Evolutionary conservation across 1,140 invertebrate species (phyloP).

Genomic region (Vanessa atalanta): DNA sequence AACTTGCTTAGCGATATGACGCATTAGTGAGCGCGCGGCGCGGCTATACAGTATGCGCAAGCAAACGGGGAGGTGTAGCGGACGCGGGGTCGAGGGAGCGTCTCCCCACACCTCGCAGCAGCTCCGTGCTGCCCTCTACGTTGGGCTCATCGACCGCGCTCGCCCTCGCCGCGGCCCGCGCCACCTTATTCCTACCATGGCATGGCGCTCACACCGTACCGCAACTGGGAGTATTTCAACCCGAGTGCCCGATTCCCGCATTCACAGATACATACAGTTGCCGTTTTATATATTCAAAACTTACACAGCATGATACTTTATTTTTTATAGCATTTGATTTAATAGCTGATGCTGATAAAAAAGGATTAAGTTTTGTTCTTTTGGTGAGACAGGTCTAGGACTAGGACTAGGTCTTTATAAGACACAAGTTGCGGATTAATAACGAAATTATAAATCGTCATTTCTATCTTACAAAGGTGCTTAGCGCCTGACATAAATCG

Average conservation of each 20-base stretch:
- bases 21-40: slow-evolving; percentile 79
- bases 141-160: slow-evolving; percentile 77
- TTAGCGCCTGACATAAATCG: slow-evolving; percentile 6
- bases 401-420: too few relatives aligned
- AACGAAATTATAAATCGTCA: not conserved
- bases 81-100: slow-evolving; percentile 49
- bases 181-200: slow-evolving; percentile 52
- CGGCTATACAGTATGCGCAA: slow-evolving; percentile 67
- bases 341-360: too few relatives aligned
- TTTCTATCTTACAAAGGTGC: not conserved
- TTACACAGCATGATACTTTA: not conserved
- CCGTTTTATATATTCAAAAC: not conserved
- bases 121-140: slow-evolving; percentile 73
- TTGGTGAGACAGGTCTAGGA: too few relatives aligned
- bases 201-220: slow-evolving; percentile 61
- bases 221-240: slow-evolving; percentile 50
- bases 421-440: too few relatives aligned
- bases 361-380: too few relatives aligned
- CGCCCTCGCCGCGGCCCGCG: slow-evolving; percentile 60
- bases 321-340: not conserved
- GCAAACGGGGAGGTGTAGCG: slow-evolving; percentile 56
- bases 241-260: slow-evolving; percentile 25
- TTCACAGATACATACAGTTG: not conserved
- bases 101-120: slow-evolving; percentile 50
- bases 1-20: slow-evolving; percentile 67